These are phyloP conservation scores for Bucco capensis DNA, from an alignment of 2,113 vertebrate species.

Conservation along the genomic window DNA sequence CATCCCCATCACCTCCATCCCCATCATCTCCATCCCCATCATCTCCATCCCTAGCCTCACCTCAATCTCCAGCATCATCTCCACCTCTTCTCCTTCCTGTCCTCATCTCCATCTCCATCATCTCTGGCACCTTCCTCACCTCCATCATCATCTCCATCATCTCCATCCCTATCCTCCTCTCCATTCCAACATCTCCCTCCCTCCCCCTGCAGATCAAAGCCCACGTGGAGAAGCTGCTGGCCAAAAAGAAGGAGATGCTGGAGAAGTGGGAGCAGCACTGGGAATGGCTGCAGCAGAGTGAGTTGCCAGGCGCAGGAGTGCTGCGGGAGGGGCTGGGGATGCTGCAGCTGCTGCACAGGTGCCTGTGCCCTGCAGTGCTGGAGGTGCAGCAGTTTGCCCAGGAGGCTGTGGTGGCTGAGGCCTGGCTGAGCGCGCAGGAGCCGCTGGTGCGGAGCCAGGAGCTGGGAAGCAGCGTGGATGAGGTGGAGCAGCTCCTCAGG, in stretches of 20 bases:
- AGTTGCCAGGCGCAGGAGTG: constrained; percentile 41
- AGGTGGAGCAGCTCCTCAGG: constrained; percentile 95
- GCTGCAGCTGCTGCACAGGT: too few relatives aligned
- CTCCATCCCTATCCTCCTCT: too few relatives aligned
- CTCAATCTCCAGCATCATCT: too few relatives aligned
- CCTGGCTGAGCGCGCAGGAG: constrained; percentile 92
- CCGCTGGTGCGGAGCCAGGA: constrained; percentile 87
- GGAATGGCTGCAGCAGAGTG: constrained; percentile 92
- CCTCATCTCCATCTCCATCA: too few relatives aligned
- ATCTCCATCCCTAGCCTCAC: too few relatives aligned
- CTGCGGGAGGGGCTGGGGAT: background rate
- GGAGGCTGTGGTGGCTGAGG: constrained; percentile 91
- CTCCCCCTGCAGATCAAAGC: constrained; percentile 78
- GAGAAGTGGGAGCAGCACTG: constrained; percentile 94
- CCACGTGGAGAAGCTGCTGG: constrained; percentile 85
- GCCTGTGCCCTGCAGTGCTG: constrained; percentile 73
- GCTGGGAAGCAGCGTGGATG: constrained; percentile 89
- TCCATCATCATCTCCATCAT: too few relatives aligned
- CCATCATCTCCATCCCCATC: too few relatives aligned
- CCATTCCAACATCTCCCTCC: too few relatives aligned
- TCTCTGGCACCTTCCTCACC: too few relatives aligned
- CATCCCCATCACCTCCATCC: too few relatives aligned
- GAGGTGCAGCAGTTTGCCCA: constrained; percentile 96
- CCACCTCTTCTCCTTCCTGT: too few relatives aligned
- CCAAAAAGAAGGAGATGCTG: constrained; percentile 85